Conservation (phyloP, 2,797 vertebrate genomes). For the Myotis planiceps region DNA sequence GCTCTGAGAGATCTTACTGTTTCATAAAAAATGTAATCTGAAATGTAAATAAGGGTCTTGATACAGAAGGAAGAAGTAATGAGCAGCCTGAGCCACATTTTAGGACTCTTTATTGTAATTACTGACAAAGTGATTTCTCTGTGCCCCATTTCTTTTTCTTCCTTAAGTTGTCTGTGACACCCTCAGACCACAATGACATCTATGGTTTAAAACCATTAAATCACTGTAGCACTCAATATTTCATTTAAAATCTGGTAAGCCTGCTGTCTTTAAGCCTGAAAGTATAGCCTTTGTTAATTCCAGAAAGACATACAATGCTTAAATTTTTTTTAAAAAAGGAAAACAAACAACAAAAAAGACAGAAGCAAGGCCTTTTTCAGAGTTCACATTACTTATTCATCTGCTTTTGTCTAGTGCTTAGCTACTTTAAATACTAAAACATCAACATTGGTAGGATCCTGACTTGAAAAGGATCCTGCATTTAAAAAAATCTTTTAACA, state of each 20-base stretch:
- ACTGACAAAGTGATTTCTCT: conserved; percentile 92
- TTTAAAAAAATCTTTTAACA: conserved; percentile 15
- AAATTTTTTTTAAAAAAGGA: conserved; percentile 51
- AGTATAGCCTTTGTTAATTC: conserved; percentile 80
- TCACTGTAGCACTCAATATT: conserved; percentile 90
- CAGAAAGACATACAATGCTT: conserved; percentile 73
- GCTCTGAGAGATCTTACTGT: conserved; percentile 90
- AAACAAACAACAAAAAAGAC: conserved; percentile 51
- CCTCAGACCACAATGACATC: conserved; percentile 88
- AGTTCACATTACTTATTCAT: conserved; percentile 66
- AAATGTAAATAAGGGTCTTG: conserved; percentile 97
- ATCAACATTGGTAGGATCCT: conserved; percentile 40
- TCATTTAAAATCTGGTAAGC: conserved; percentile 88
- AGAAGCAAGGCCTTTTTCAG: conserved; percentile 68
- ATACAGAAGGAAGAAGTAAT: conserved; percentile 93
- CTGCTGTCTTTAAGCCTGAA: conserved; percentile 86
- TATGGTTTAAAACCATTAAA: conserved; percentile 91
- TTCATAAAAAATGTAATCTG: conserved; percentile 94
- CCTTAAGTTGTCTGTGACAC: conserved; percentile 90
- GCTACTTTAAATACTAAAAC: conserved; percentile 64
- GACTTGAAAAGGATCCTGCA: conserved; percentile 41
- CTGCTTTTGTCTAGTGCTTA: conserved; percentile 72
- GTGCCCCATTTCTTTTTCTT: conserved; percentile 80
- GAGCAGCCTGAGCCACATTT: conserved; percentile 90
- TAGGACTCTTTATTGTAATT: conserved; percentile 92